These are phyloP conservation scores for Brachyptera risi DNA, from an alignment of 2,888 invertebrate species.

Conservation along the genomic window DNA sequence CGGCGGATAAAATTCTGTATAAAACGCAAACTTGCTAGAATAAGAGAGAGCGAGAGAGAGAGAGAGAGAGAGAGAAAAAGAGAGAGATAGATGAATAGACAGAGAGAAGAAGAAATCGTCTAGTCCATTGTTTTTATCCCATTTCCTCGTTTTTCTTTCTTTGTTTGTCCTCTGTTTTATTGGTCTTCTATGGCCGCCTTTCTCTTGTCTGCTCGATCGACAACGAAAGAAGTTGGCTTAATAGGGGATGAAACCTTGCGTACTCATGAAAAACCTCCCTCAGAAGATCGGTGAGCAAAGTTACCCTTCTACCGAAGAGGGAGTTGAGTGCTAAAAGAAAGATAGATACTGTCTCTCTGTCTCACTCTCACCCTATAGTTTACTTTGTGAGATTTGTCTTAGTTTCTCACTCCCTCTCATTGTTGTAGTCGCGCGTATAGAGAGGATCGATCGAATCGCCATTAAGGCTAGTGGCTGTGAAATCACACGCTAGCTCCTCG, in stretches of 20 bases:
- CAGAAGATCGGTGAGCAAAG: neutral
- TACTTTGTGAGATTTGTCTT: too few relatives aligned
- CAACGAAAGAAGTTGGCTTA: constrained; percentile 41
- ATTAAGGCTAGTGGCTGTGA: constrained; percentile 43
- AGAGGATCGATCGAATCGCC: constrained; percentile 46
- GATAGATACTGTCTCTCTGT: neutral
- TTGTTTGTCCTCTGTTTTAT: constrained; percentile 33
- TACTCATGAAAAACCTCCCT: constrained; percentile 23
- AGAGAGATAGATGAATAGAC: too few relatives aligned
- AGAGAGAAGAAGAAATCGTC: neutral
- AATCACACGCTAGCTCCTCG: constrained; percentile 11
- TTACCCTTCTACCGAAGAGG: constrained; percentile 1
- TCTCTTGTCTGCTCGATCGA: constrained; percentile 49
- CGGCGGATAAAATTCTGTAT: neutral
- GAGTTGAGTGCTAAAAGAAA: constrained; percentile 19
- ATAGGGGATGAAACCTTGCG: constrained; percentile 45
- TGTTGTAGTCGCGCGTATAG: too few relatives aligned
- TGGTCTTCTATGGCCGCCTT: constrained; percentile 48
- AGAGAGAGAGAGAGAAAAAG: neutral
- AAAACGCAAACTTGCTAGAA: neutral
- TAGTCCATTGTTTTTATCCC: constrained; percentile 21
- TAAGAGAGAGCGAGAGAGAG: neutral
- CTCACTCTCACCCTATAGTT: neutral
- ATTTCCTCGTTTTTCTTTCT: constrained; percentile 32
- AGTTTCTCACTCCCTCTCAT: neutral